These are phyloP conservation scores for Hippocampus abdominalis DNA, from an alignment of 2,113 vertebrate species.

Conservation along the genomic window DNA sequence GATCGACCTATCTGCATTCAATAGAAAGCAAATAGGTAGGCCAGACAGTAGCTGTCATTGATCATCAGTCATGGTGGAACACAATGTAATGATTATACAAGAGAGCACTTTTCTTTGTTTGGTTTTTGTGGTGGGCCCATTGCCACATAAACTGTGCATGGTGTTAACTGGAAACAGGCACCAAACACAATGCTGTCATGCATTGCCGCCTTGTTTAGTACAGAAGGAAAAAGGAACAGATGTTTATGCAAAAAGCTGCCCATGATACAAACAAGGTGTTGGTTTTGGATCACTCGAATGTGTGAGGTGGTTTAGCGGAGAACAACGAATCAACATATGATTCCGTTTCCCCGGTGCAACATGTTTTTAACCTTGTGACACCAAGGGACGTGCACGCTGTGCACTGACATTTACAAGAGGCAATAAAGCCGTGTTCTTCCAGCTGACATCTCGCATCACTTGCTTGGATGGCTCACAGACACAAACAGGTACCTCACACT, in stretches of 20 bases:
- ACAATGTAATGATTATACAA: no score
- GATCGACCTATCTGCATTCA: no score
- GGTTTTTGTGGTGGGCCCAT: no score
- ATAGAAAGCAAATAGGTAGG: no score
- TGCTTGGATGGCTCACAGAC: constrained; percentile 40
- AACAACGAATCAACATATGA: constrained; percentile 43
- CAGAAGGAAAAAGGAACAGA: neutral
- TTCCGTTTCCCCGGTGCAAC: constrained; percentile 39
- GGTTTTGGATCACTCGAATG: constrained; percentile 22
- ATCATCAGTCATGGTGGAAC: no score
- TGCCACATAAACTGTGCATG: no score
- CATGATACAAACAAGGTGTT: constrained; percentile 30
- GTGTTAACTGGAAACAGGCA: no score
- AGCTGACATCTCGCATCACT: constrained; percentile 59
- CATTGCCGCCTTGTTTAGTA: no score
- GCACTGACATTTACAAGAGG: constrained; percentile 61
- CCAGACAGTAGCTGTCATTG: no score
- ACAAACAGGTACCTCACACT: constrained; percentile 11
- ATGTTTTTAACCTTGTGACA: constrained; percentile 16
- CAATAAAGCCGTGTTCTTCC: constrained; percentile 58
- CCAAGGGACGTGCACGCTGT: constrained; percentile 33
- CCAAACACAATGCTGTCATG: no score
- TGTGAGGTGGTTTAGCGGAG: constrained; percentile 30
- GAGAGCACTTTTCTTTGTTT: no score
- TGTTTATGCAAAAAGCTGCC: neutral